Evolutionary conservation across 2,113 vertebrate genomes (phyloP), one percentile per base, ranked within the genome.

Genomic region (Hypocryptadius cinnamomeus): DNA sequence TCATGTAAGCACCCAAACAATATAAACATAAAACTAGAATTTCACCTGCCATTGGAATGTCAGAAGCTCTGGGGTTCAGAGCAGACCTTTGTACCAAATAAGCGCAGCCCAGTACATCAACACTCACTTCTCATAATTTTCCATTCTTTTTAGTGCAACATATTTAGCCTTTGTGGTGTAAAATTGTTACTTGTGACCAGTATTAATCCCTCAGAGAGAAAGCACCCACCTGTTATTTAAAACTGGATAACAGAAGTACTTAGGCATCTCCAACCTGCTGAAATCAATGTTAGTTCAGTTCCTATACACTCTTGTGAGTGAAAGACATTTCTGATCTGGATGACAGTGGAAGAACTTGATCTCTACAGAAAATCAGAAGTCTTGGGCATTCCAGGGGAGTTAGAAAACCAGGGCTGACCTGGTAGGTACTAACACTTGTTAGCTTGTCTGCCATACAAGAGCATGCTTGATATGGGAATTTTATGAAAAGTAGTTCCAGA

Each of bases 261-360:
- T 39, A 6, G 5, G 7, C 25, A 70, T 18, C 50, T 70, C 51
- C 10, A 70, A 2, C 12, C 9, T 61, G 18, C 14, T 53, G 25
- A 66, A 82, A 76, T 27, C 31, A 53, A 4, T 44, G 18, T 11
- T 65, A n/a, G 17, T 56, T 81, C 37, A 33, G 14, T 57, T 45
- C 9, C 27, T 44, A 7, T 37, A 23, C 5, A 27, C 7, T 33
- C 18, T 21, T 39, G 2, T 31, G 39, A 53, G 5, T 0, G 1
- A 82, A 33, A 74, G 65, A 33, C 4, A 39, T 33, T 63, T 71
- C 24, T 59, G 9, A 40, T 71, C 28, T 66, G 16, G 18, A 54
- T 79, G 39, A 27, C 17, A 15, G 17, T 31, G 16, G 19, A 79
- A 59, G 28, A 57, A 59, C 39, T 66, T 27, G 5, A 66, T 63